Evolutionary conservation across 2,888 invertebrate species (phyloP), one percentile per base, ranked within the genome.

Genomic region (Orthosia incerta): DNA sequence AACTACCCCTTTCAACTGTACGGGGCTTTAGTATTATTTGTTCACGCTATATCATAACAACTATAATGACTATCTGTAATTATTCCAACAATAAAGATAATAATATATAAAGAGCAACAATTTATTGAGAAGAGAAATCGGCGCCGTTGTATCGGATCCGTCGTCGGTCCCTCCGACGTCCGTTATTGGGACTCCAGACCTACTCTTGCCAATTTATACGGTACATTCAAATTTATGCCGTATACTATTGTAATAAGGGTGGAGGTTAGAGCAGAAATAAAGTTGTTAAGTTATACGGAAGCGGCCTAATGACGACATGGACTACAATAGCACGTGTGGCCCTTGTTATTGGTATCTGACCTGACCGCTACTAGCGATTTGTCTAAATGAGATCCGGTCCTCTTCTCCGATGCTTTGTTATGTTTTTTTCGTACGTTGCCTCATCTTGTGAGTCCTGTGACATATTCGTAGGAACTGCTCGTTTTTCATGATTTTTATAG

Each of bases 331-430:
- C 94, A 95, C 93, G 93, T 92, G 93, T 93, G 93, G 88, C 76
- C 92, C 95, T 95, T 96, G 93, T 95, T 96, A 95, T 95, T 95
- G 95, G 95, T 95, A 94, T 95, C 95, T 94, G 95, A 94, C 94
- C 94, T 95, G 95, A 95, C 95, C 95, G 95, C 95, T 94, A 95
- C 94, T 92, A 95, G 93, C 95, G 95, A 96, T 96, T 96, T 95
- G 96, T 96, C 95, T 94, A 95, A 95, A 96, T 95, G 95, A 96
- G 95, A 95, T 95, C 95, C 96, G 95, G 95, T 91, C 93, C 94
- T 92, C 92, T 92, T 84, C 85, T 82, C 86, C 87, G 87, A 89
- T 87, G 93, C 94, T 94, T 95, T 95, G 94, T 95, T 82, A 86
- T 93, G n/a, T 93, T 94, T 92, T 92, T 94, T 94, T 91, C 86